Evolutionary conservation across 1,140 invertebrate species (phyloP).

Genomic region (Drosophila punjabiensis): DNA sequence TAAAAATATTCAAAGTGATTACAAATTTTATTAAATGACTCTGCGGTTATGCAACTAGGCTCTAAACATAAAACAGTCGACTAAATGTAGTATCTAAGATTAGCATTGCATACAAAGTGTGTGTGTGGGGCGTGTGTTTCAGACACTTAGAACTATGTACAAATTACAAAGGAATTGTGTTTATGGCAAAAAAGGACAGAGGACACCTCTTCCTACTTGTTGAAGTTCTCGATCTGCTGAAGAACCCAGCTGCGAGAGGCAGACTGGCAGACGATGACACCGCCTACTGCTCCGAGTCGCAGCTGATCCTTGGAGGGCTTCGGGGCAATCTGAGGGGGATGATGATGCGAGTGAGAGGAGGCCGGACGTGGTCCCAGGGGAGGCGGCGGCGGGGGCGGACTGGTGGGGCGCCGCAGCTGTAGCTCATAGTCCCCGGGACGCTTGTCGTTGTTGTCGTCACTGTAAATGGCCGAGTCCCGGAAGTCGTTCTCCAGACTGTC

Average conservation of each 20-base stretch:
- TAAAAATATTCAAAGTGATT: conserved; percentile 24
- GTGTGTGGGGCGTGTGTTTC: conserved; percentile 14
- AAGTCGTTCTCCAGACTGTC: conserved; percentile 87
- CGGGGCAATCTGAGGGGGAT: conserved; percentile 62
- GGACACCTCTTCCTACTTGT: conserved; percentile 57
- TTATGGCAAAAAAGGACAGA: conserved; percentile 58
- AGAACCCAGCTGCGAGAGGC: conserved; percentile 82
- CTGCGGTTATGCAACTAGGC: conserved; percentile 30
- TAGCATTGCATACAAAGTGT: conserved; percentile 40
- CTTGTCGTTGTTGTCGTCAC: conserved; percentile 88
- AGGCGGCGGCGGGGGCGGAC: conserved; percentile 68
- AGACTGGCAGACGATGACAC: conserved; percentile 65
- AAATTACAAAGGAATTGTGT: conserved; percentile 54
- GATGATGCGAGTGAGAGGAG: conserved; percentile 3
- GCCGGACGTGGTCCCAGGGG: conserved; percentile 40
- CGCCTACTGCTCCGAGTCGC: conserved; percentile 26
- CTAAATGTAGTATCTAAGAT: conserved; percentile 32
- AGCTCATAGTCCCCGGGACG: conserved; percentile 59
- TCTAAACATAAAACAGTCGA: conserved; percentile 68
- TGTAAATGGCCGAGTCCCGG: conserved; percentile 94
- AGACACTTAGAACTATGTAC: conserved; percentile 36
- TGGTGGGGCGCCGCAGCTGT: conserved; percentile 59
- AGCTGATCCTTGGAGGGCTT: conserved; percentile 61
- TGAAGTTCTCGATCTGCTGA: conserved; percentile 84
- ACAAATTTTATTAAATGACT: conserved; percentile 69